phyloP scores from a whole-genome alignment of 1,140 invertebrate species.

The Hylaeus volcanicus region DNA sequence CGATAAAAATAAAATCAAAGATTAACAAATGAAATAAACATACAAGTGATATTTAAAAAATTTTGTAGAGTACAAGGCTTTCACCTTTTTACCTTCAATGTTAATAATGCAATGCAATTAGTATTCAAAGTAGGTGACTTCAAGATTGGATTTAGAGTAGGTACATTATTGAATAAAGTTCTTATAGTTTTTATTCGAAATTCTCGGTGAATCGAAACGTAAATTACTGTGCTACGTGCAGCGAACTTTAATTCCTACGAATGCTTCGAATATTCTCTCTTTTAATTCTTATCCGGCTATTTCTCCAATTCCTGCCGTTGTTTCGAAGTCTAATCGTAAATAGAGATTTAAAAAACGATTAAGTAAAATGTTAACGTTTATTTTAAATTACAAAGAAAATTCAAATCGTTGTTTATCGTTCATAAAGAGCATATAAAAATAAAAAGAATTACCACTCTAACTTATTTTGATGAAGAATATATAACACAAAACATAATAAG shows the following conservation, averaged over 20 bases:
- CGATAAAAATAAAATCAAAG: no score
- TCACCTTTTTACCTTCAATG: no score
- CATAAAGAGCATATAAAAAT: no score
- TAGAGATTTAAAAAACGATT: not conserved
- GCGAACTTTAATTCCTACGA: not conserved
- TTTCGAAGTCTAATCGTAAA: not conserved
- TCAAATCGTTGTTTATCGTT: no score
- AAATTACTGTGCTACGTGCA: constrained; percentile 18
- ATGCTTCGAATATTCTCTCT: not conserved
- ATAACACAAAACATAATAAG: no score
- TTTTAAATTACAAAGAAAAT: no score
- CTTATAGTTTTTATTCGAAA: not conserved
- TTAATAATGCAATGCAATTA: not conserved
- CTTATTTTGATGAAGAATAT: no score
- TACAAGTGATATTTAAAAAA: no score
- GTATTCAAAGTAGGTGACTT: not conserved
- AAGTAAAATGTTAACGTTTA: no score
- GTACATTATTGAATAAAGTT: not conserved
- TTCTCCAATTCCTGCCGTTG: not conserved
- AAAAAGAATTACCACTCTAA: no score
- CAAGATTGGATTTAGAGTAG: not conserved
- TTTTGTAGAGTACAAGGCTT: no score
- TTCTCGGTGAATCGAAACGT: constrained; percentile 2
- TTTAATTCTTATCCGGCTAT: not conserved
- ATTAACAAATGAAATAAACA: not conserved